These are phyloP conservation scores for Cylindroiulus punctatus DNA, from an alignment of 2,888 invertebrate genomes.

Conservation along the genomic window DNA sequence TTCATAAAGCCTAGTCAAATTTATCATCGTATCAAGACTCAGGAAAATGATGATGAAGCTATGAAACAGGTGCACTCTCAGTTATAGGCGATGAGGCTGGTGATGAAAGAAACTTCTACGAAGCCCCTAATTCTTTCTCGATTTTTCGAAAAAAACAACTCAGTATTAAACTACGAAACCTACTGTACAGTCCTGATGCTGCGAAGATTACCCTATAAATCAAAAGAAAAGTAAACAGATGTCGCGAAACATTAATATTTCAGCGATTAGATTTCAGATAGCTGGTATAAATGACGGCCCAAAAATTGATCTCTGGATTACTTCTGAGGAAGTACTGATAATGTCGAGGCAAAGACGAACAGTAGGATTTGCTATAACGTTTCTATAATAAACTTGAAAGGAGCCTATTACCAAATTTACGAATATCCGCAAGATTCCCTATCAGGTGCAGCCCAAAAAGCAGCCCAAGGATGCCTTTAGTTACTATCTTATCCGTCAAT, in stretches of 20 bases:
- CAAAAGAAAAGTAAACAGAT: constrained; percentile 32
- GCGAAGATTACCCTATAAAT: constrained; percentile 32
- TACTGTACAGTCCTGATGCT: constrained; percentile 17
- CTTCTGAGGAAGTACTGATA: constrained; percentile 24
- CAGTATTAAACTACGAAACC: constrained; percentile 3
- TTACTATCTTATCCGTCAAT: not conserved
- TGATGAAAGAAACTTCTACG: constrained; percentile 32
- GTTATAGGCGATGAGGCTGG: constrained; percentile 24
- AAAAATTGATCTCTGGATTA: constrained; percentile 32
- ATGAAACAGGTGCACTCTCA: constrained; percentile 32
- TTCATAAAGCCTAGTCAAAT: constrained; percentile 26
- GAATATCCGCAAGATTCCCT: too few relatives aligned
- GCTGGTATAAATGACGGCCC: constrained; percentile 13
- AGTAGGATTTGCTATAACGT: not conserved
- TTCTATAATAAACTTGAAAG: not conserved
- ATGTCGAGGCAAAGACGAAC: not conserved
- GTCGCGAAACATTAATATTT: constrained; percentile 32
- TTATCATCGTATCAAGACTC: constrained; percentile 32
- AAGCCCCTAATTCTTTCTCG: constrained; percentile 14
- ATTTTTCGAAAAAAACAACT: too few relatives aligned
- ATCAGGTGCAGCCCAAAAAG: too few relatives aligned
- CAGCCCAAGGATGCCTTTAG: too few relatives aligned
- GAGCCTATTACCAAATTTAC: constrained; percentile 2
- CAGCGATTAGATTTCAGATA: constrained; percentile 26
- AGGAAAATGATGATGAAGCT: constrained; percentile 32